These are phyloP conservation scores for Morinoia aosen DNA, from an alignment of 2,888 invertebrate genomes.

Conservation along the genomic window DNA sequence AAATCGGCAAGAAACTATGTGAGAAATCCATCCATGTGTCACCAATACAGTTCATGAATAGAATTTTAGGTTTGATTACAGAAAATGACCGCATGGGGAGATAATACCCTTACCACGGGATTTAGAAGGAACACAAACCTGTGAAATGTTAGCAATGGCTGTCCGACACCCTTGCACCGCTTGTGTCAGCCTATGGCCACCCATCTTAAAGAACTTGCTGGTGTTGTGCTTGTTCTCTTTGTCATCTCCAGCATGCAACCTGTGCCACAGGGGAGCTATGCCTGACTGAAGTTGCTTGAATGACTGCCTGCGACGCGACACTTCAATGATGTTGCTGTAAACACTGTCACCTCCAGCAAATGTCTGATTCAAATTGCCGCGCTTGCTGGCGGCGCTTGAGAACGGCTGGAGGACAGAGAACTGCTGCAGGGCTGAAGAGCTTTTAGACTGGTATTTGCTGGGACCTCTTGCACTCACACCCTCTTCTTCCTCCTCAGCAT, in stretches of 20 bases:
- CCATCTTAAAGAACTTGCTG: conserved; percentile 47
- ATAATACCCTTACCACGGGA: neutral
- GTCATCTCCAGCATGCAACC: neutral
- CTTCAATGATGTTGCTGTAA: conserved; percentile 36
- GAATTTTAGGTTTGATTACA: neutral
- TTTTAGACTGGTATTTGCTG: neutral
- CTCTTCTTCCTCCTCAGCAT: neutral
- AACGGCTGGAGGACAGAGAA: conserved; percentile 24
- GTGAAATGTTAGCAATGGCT: conserved; percentile 49
- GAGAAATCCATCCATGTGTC: neutral
- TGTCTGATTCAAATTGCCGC: neutral
- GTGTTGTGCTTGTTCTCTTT: conserved; percentile 33
- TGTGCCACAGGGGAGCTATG: conserved; percentile 30
- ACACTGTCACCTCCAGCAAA: conserved; percentile 7
- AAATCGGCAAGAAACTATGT: neutral
- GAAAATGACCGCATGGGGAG: neutral
- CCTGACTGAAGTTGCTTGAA: neutral
- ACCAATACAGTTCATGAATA: neutral
- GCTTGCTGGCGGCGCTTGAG: neutral
- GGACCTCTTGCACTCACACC: neutral
- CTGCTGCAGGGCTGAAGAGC: conserved; percentile 11
- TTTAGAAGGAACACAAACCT: neutral
- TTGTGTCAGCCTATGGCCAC: neutral
- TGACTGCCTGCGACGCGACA: neutral
- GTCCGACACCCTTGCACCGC: conserved; percentile 35